These are phyloP conservation scores for Lineus longissimus DNA, from an alignment of 1,140 invertebrate genomes.

Conservation along the genomic window DNA sequence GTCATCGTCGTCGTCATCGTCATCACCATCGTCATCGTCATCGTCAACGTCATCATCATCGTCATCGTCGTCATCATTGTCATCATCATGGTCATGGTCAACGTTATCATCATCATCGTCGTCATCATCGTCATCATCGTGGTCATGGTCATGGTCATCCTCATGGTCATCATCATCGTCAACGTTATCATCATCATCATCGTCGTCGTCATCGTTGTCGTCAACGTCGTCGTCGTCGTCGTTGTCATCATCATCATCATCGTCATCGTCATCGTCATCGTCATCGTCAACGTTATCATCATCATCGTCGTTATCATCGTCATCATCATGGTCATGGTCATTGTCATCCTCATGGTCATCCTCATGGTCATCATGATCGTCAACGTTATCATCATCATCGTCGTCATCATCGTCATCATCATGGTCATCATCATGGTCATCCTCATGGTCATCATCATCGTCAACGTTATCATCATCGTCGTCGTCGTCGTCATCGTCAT, in stretches of 20 bases:
- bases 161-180: neutral
- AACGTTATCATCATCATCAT: neutral
- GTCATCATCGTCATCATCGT: conserved; percentile 1
- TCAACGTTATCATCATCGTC: neutral
- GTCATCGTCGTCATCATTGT: no score
- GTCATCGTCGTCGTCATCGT: no score
- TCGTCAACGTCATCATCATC: no score
- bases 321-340: no score
- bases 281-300: conserved; percentile 12
- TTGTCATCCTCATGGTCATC: neutral
- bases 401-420: conserved; percentile 12
- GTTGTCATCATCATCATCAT: neutral
- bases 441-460: neutral
- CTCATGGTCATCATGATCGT: no score
- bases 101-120: conserved; percentile 1
- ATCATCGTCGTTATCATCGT: conserved; percentile 12
- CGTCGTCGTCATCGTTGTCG: no score
- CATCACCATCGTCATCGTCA: no score
- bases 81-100: no score
- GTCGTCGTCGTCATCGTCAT: conserved; percentile 1
- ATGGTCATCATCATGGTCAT: conserved; percentile 1
- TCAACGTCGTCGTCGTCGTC: neutral
- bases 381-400: conserved; percentile 6
- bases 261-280: conserved; percentile 12
- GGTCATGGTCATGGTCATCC: no score